Evolutionary conservation across 2,113 vertebrate species (phyloP), one percentile per base, ranked within the genome.

Genomic region (Myrmophylax atrothorax): DNA sequence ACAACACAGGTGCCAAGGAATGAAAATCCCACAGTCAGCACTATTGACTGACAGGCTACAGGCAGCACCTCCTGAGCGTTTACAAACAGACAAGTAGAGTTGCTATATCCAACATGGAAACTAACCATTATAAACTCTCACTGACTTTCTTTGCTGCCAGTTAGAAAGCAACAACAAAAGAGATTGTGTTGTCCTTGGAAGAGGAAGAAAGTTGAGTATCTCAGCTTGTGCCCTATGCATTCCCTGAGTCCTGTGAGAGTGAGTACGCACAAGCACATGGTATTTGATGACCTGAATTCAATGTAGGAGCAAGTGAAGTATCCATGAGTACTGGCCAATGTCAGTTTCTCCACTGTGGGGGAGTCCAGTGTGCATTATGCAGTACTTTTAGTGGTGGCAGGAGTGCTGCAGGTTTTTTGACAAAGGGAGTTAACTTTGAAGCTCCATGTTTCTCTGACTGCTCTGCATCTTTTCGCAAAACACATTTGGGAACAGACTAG

Each of bases 1-100:
- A 56, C 64, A 80, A 13, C 64, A 68, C 52, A 90, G 56, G 49
- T 96, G 83, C 88, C 80, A 93, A 95, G 52, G 86, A 72, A 88
- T 93, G 75, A 87, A 90, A 90, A 84, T 37, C 35, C 58, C 58
- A 62, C 79, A 53, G 76, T 94, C 93, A 93, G 76, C 83, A 90
- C n/a, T 75, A 84, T 50, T 92, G 86, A 91, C 64, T 37, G 77
- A 75, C 76, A 84, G 79, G 52, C 69, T 88, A 52, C 85, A 86
- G 79, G 68, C 82, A 84, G 42, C 52, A 72, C 14, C 1, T 91
- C 44, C 44, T 84, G 60, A 94, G 76, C 60, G 60, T 84, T 90
- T 94, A 53, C 62, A 49, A 82, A 89, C 60, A 90, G 13, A 78
- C 28, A 12, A 93, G 49, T 12, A 35, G 46, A 87, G 67, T 77